A percentile compares a stretch with the other conserved stretches of the same genome.
Evolutionary conservation across 2,113 vertebrate genomes (phyloP).

Genomic region (Triplophysa rosa): DNA sequence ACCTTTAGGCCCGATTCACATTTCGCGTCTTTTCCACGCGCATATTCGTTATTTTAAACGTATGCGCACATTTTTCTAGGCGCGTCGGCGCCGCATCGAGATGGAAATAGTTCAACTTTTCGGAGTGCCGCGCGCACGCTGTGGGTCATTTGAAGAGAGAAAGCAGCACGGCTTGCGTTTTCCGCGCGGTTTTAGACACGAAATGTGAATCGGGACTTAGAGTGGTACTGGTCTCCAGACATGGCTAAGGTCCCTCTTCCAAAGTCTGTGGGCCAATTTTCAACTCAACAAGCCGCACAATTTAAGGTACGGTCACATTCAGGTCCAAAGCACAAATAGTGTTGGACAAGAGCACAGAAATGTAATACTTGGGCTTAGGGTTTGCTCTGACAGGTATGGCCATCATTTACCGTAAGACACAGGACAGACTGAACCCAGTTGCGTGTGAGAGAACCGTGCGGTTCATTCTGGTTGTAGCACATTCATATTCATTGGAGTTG

Average conservation of each 20-base stretch:
- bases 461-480: not conserved
- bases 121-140: too few relatives aligned
- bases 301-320: not conserved
- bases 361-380: not conserved
- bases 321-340: not conserved
- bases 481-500: conserved; percentile 35
- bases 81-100: too few relatives aligned
- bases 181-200: too few relatives aligned
- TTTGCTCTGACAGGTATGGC: not conserved
- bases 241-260: not conserved
- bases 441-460: not conserved
- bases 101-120: too few relatives aligned
- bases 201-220: not conserved
- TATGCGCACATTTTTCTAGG: too few relatives aligned
- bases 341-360: not conserved
- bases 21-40: too few relatives aligned
- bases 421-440: conserved; percentile 26
- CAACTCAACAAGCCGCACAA: not conserved
- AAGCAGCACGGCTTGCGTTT: too few relatives aligned
- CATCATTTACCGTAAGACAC: not conserved
- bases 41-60: too few relatives aligned
- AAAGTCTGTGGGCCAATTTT: not conserved
- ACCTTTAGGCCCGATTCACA: too few relatives aligned
- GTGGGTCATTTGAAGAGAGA: too few relatives aligned
- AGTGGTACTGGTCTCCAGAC: not conserved